Conservation (phyloP, 53 echinoderm and acorn worm species). For the Holothuria scabra region DNA sequence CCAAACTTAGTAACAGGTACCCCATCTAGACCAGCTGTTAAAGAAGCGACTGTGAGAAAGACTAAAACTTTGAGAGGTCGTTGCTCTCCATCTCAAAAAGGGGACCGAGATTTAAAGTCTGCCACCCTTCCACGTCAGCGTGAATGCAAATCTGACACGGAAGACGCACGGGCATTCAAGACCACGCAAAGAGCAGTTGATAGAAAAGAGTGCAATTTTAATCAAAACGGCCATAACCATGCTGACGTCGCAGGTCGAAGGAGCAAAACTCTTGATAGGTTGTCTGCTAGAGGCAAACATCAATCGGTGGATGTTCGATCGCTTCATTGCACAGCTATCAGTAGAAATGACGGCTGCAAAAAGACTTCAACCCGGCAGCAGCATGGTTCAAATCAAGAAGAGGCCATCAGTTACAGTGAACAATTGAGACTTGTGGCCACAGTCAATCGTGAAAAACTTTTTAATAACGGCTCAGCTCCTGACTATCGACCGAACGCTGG, state of each 20-base stretch:
- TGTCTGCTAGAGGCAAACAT: not conserved
- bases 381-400: not conserved
- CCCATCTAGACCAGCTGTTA: not conserved
- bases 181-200: not conserved
- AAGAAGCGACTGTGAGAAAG: slow-evolving; percentile 42
- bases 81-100: not conserved
- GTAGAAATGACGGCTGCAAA: no score
- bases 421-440: slow-evolving; percentile 34
- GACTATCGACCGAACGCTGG: not conserved
- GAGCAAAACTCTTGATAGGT: slow-evolving; percentile 13
- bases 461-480: slow-evolving; percentile 6
- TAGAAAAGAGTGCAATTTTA: slow-evolving; percentile 18
- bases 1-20: not conserved
- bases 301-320: slow-evolving; percentile 1
- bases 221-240: not conserved
- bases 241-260: not conserved
- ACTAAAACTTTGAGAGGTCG: not conserved
- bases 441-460: slow-evolving; percentile 26
- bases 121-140: slow-evolving; percentile 24
- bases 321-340: not conserved
- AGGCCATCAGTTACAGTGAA: slow-evolving; percentile 32
- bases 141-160: not conserved
- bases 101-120: not conserved
- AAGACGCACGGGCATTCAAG: not conserved
- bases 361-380: no score